These are phyloP conservation scores for Scyliorhinus canicula DNA, from an alignment of 2,797 vertebrate species.

Conservation along the genomic window DNA sequence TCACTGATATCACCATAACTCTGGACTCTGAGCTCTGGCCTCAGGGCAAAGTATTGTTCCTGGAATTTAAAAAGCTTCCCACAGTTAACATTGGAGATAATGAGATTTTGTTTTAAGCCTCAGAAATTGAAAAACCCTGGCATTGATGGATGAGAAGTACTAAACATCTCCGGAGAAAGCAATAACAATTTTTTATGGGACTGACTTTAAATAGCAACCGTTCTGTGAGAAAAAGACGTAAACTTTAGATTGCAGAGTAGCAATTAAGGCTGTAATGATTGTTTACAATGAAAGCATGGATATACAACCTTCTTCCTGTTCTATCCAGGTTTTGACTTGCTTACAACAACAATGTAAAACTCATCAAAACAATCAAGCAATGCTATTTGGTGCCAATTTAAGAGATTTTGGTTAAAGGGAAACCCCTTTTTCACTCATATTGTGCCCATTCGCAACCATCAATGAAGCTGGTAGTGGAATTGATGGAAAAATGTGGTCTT, in stretches of 20 bases:
- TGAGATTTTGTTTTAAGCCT: not conserved
- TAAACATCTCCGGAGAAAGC: not conserved
- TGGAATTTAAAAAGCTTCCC: conserved; percentile 43
- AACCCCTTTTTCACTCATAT: not conserved
- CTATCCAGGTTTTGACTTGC: not conserved
- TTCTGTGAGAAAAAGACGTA: not conserved
- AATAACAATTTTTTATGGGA: not conserved
- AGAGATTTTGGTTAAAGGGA: not conserved
- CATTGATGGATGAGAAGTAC: not conserved
- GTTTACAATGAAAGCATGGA: not conserved
- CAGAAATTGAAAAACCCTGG: not conserved
- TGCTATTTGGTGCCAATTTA: not conserved
- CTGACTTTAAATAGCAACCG: not conserved
- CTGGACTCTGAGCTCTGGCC: conserved; percentile 76
- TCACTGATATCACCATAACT: conserved; percentile 79
- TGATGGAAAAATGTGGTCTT: not conserved
- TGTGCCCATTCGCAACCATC: not conserved
- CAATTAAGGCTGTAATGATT: not conserved
- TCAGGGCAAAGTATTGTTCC: conserved; percentile 88
- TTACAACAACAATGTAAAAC: not conserved
- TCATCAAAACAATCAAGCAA: not conserved
- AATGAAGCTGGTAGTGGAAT: not conserved
- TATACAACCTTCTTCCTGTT: not conserved
- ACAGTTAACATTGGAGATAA: conserved; percentile 7
- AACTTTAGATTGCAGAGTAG: not conserved